A percentile compares a stretch with the other conserved stretches of the same genome.
phyloP scores from a whole-genome alignment of 2,797 vertebrate species.

The Heliangelus exortis region DNA sequence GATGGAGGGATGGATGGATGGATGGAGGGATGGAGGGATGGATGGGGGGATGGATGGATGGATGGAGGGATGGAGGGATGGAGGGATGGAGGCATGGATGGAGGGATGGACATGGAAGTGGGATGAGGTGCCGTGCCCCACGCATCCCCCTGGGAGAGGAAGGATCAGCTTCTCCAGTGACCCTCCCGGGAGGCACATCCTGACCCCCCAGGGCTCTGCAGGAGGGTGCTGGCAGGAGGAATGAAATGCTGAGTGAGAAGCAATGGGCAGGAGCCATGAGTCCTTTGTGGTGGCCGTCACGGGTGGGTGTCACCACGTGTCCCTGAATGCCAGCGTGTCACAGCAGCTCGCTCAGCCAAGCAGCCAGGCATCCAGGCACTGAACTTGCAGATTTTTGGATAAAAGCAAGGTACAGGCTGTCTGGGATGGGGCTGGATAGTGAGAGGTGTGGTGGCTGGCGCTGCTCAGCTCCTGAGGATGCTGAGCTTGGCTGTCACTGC shows the following conservation, averaged over 20 bases:
- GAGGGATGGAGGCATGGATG: too few species aligned
- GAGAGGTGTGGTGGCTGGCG: fast-evolving
- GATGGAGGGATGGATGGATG: too few species aligned
- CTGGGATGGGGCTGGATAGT: fast-evolving
- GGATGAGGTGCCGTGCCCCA: too few species aligned
- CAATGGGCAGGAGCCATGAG: neutral
- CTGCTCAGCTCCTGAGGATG: fast-evolving
- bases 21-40: neutral
- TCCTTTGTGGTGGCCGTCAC: too few species aligned
- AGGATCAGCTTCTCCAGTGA: neutral
- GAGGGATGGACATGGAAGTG: too few species aligned
- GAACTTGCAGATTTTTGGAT: too few species aligned
- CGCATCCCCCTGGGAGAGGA: neutral
- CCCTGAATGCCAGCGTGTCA: too few species aligned
- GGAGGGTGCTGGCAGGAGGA: neutral
- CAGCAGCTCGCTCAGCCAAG: neutral
- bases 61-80: too few species aligned
- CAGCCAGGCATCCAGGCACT: neutral
- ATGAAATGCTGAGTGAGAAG: neutral
- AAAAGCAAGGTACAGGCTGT: neutral
- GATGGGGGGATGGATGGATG: too few species aligned
- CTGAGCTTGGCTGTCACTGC: neutral
- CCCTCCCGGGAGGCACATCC: neutral
- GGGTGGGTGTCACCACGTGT: too few species aligned
- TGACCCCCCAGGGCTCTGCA: neutral